A percentile compares a stretch with the other conserved stretches of the same genome.
Conservation (phyloP, 2,888 invertebrate species). For the Griposia aprilina region DNA sequence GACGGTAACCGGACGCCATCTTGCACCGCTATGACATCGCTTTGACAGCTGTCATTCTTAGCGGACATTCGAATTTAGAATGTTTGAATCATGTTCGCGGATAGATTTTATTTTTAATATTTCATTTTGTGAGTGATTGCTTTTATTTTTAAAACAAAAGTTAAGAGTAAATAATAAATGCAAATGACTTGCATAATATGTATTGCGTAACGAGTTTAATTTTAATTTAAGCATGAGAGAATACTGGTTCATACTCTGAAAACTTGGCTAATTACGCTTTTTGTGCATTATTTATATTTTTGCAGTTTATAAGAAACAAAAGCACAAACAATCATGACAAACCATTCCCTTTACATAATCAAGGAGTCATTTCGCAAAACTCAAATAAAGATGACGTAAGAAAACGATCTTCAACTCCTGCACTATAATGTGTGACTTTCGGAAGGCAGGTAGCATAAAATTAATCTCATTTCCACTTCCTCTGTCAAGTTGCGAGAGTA, state of each 20-base stretch:
- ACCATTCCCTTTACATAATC: neutral
- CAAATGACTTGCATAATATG: neutral
- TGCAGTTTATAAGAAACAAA: neutral
- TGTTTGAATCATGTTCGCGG: constrained; percentile 80
- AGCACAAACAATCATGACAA: neutral
- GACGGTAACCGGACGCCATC: constrained; percentile 89
- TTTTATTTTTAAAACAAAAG: constrained; percentile 20
- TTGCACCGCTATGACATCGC: constrained; percentile 85
- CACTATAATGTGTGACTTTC: constrained; percentile 45
- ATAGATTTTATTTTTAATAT: constrained; percentile 65
- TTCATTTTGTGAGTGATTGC: constrained; percentile 54
- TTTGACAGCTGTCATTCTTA: constrained; percentile 89
- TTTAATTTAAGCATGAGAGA: neutral
- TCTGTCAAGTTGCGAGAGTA: constrained; percentile 54
- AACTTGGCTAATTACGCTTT: too few species aligned
- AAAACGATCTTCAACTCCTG: constrained; percentile 43
- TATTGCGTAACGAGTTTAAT: neutral
- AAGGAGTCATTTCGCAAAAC: neutral
- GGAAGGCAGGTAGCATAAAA: constrained; percentile 68
- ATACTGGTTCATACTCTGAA: neutral
- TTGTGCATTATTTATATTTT: neutral
- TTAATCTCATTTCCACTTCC: constrained; percentile 68
- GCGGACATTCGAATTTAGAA: constrained; percentile 88
- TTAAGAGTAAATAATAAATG: neutral
- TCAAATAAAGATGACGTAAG: constrained; percentile 30